Evolutionary conservation across 2,113 vertebrate species (phyloP), one percentile per base, ranked within the genome.

Genomic region (Orthochromis malagaraziensis): DNA sequence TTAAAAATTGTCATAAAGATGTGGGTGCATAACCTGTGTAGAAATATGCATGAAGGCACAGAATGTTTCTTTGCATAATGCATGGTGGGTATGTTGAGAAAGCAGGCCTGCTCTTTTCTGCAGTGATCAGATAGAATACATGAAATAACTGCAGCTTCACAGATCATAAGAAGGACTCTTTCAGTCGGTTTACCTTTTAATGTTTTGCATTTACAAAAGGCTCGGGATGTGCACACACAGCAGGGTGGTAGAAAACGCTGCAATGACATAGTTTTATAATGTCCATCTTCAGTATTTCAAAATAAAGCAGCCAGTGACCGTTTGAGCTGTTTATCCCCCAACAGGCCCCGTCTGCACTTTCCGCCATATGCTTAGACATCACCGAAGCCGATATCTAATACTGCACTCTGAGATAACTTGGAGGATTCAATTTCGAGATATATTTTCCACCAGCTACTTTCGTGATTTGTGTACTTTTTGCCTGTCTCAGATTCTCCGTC

Each of bases 121-220:
- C 45, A 33, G 19, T 88, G 45, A 92, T 84, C 65, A 80, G 55
- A 88, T 17, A 5, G 82, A 87, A 83, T 79, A 57, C n/a, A 79
- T 81, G 21, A 85, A 53, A 75, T 26, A 16, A 26, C 12, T 9
- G 75, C 58, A 21, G n/a, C 65, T 53, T 70, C 26, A 81, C 35
- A 51, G 19, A 51, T 77, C 73, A 24, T 1, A 42, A 14, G 19
- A 26, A 31, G 13, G 4, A 35, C 5, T 7, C 14, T 53, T 38
- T 29, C 26, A 79, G 81, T 13, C 5, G 1, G 68, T 82, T 33
- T 60, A 82, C 79, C 5, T 73, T 24, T 83, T 24, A 87, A 51
- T 81, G 31, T 83, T 77, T 58, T 35, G 11, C 42, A 40, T 55
- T 40, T 70, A 83, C 60, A 53, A 49, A 85, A 75, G n/a, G 3